Conservation (phyloP, 2,797 vertebrate species). For the Macropus fuliginosus region DNA sequence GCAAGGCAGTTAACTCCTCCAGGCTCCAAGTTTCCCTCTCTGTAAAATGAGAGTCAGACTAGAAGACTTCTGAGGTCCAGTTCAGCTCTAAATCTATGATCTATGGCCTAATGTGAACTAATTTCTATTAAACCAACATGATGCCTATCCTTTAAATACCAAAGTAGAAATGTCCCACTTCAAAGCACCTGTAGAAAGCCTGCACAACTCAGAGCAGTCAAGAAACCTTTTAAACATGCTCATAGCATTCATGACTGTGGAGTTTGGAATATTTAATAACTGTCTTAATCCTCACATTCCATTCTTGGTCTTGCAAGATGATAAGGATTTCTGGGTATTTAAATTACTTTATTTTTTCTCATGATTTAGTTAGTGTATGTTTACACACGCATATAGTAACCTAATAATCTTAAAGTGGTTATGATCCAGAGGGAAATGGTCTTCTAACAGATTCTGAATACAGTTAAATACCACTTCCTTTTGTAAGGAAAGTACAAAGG, state of each 20-base stretch:
- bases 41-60: neutral
- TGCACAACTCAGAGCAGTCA: neutral
- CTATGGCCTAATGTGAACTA: constrained; percentile 14
- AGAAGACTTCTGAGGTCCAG: constrained; percentile 23
- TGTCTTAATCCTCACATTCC: constrained; percentile 16
- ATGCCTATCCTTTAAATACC: neutral
- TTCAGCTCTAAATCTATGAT: constrained; percentile 9
- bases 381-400: constrained; percentile 53
- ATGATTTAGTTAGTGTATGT: constrained; percentile 59
- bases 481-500: constrained; percentile 24
- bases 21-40: neutral
- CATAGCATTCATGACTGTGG: constrained; percentile 20
- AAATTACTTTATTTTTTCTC: constrained; percentile 55
- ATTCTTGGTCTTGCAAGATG: constrained; percentile 41
- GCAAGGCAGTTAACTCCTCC: neutral
- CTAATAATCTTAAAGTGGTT: constrained; percentile 60
- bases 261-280: constrained; percentile 56
- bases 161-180: neutral
- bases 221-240: constrained; percentile 18
- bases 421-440: constrained; percentile 61
- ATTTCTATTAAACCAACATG: constrained; percentile 36
- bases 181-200: neutral
- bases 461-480: constrained; percentile 38
- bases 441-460: constrained; percentile 56
- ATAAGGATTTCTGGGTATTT: constrained; percentile 60